Evolutionary conservation across 2,797 vertebrate species (phyloP).

Genomic region (Eulemur mongoz): DNA sequence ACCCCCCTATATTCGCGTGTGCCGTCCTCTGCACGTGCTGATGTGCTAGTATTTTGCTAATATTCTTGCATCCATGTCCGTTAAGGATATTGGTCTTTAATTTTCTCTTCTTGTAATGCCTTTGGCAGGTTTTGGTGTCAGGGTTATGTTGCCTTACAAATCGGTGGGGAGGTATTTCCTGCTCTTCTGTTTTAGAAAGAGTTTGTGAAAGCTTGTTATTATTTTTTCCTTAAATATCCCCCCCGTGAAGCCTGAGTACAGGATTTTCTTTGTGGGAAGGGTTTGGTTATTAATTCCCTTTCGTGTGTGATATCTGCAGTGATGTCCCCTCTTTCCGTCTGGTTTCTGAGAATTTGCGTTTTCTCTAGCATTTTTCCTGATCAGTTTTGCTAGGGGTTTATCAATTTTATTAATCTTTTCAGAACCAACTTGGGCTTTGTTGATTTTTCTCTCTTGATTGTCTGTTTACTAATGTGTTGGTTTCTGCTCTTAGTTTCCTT

Average conservation of each 20-base stretch:
- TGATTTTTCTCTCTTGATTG: not conserved
- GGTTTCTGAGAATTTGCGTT: not conserved
- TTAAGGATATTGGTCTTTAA: not conserved
- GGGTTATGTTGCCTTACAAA: not conserved
- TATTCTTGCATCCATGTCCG: not conserved
- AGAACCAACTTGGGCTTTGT: not conserved
- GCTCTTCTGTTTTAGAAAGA: not conserved
- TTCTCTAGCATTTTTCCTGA: not conserved
- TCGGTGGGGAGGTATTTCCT: not conserved
- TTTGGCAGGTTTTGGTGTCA: not conserved
- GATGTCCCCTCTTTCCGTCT: not conserved
- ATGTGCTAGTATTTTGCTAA: not conserved
- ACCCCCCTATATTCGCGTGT: rapidly evolving
- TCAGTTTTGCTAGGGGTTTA: not conserved
- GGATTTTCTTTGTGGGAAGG: not conserved
- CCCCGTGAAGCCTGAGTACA: not conserved
- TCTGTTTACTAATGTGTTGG: not conserved
- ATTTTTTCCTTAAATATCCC: not conserved
- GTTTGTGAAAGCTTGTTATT: not conserved
- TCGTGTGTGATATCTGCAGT: not conserved
- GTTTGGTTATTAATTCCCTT: not conserved
- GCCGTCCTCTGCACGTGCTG: not conserved
- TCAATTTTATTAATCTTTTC: not conserved
- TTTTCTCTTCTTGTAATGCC: not conserved
- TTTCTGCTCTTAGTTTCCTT: not conserved